These are phyloP conservation scores for Agrochola circellaris DNA, from an alignment of 2,888 invertebrate genomes.

Conservation along the genomic window DNA sequence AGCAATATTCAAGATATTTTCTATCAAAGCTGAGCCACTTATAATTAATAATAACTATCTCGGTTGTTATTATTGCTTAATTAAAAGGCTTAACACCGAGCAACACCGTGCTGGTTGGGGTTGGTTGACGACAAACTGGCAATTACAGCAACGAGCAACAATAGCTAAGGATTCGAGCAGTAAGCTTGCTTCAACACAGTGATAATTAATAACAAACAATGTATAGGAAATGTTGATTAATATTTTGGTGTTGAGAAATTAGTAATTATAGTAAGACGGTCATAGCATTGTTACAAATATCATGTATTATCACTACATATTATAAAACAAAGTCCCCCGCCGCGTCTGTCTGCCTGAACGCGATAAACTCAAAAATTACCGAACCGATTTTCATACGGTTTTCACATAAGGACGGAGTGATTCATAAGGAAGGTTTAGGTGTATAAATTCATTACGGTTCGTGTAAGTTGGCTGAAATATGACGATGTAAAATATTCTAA, in stretches of 20 bases:
- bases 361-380: too few species aligned
- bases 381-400: too few species aligned
- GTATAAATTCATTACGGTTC: too few species aligned
- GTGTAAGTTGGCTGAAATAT: too few species aligned
- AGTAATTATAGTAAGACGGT: neutral
- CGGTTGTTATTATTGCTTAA: conserved; percentile 33
- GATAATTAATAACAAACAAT: conserved; percentile 47
- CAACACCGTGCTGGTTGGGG: conserved; percentile 16
- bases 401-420: too few species aligned
- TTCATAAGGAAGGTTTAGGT: too few species aligned
- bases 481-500: too few species aligned
- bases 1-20: too few species aligned
- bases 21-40: conserved; percentile 14
- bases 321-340: too few species aligned
- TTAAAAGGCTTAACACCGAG: conserved; percentile 35
- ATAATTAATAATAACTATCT: conserved; percentile 21
- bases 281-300: too few species aligned
- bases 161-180: conserved; percentile 10
- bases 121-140: conserved; percentile 24
- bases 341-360: too few species aligned
- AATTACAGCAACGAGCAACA: conserved; percentile 36
- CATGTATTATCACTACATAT: too few species aligned
- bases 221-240: conserved; percentile 8
- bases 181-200: conserved; percentile 29
- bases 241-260: conserved; percentile 5